Evolutionary conservation across 2,797 vertebrate species (phyloP).

Genomic region (Odontamblyopus lacepedii): DNA sequence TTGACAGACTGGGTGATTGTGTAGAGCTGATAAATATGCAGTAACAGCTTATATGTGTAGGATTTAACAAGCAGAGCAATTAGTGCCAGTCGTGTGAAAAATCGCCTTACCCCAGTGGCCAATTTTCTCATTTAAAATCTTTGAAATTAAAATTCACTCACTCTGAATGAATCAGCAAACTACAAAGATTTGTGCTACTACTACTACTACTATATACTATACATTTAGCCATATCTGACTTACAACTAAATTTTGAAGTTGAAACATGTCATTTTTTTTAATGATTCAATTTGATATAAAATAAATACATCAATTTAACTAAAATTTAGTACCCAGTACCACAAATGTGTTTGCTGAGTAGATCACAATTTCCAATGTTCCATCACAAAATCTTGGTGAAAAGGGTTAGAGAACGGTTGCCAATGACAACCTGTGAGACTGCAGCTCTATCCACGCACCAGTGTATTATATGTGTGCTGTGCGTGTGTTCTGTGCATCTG

Average conservation of each 20-base stretch:
- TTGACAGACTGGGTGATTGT: slow-evolving; percentile 14
- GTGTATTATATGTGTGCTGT: slow-evolving; percentile 16
- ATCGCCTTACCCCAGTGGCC: slow-evolving; percentile 12
- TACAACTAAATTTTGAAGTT: background rate
- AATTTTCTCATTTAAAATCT: slow-evolving; percentile 14
- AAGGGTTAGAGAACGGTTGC: slow-evolving; percentile 69
- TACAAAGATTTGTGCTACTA: background rate
- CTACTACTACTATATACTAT: background rate
- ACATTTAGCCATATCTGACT: background rate
- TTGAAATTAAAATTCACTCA: slow-evolving; percentile 18
- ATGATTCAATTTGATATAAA: too few relatives aligned
- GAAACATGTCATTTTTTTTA: background rate
- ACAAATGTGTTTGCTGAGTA: slow-evolving; percentile 12
- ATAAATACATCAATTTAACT: background rate
- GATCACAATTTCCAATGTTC: slow-evolving; percentile 24
- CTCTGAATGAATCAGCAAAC: slow-evolving; percentile 17
- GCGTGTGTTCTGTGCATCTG: slow-evolving; percentile 13
- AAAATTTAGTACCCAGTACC: background rate
- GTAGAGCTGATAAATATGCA: slow-evolving; percentile 13
- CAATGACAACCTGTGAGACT: slow-evolving; percentile 70
- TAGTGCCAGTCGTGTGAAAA: slow-evolving; percentile 22
- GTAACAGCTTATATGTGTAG: slow-evolving; percentile 10
- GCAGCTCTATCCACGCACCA: slow-evolving; percentile 23
- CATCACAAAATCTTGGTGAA: slow-evolving; percentile 55
- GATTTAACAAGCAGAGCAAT: slow-evolving; percentile 20